phyloP scores from a whole-genome alignment of 1,140 invertebrate species.

The Drosophila arizonae region DNA sequence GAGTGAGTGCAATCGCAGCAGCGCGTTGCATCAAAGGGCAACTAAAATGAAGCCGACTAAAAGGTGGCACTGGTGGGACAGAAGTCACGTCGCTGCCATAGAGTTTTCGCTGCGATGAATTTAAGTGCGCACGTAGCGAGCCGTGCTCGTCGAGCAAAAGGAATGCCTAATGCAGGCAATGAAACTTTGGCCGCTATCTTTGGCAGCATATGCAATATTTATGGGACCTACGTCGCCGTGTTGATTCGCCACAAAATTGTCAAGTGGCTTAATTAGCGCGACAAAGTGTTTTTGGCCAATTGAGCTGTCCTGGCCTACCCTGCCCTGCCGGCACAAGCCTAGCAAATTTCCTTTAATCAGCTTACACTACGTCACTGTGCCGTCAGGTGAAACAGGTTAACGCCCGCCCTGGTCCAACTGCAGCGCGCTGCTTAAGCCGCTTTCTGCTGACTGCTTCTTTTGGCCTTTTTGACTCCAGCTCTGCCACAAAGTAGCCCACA shows the following conservation, averaged over 20 bases:
- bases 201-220: slow-evolving; percentile 61
- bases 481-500: slow-evolving; percentile 23
- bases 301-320: slow-evolving; percentile 13
- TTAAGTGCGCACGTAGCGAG: slow-evolving; percentile 53
- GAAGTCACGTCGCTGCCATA: slow-evolving; percentile 47
- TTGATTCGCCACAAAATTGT: slow-evolving; percentile 26
- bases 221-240: slow-evolving; percentile 55
- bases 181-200: slow-evolving; percentile 47
- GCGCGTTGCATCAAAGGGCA: slow-evolving; percentile 44
- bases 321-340: not conserved
- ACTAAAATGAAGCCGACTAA: slow-evolving; percentile 65
- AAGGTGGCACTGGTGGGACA: slow-evolving; percentile 14
- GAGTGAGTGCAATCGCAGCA: slow-evolving; percentile 8
- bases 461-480: not conserved
- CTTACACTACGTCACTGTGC: slow-evolving; percentile 34
- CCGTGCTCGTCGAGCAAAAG: slow-evolving; percentile 41
- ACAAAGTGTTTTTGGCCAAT: slow-evolving; percentile 69
- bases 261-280: slow-evolving; percentile 70
- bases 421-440: slow-evolving; percentile 35
- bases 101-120: slow-evolving; percentile 17
- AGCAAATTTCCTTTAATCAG: slow-evolving; percentile 46
- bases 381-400: not conserved
- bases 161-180: slow-evolving; percentile 60
- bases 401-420: too few species aligned
- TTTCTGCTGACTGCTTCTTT: slow-evolving; percentile 26